Evolutionary conservation across 2,113 vertebrate genomes (phyloP).

Genomic region (Thymallus thymallus): DNA sequence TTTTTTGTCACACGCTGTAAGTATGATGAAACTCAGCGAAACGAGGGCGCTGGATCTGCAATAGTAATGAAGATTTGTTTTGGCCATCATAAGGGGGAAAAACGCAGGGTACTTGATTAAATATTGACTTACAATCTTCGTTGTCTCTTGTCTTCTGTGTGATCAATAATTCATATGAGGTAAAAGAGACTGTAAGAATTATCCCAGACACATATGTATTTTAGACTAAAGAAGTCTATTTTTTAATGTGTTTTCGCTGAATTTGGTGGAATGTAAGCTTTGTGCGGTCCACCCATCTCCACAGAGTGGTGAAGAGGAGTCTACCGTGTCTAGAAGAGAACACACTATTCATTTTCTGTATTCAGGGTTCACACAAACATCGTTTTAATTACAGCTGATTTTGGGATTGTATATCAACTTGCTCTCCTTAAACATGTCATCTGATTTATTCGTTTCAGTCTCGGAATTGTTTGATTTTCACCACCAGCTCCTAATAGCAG

Average conservation of each 20-base stretch:
- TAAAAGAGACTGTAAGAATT: constrained; percentile 37
- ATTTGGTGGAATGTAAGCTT: background rate
- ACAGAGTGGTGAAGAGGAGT: background rate
- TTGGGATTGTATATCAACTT: too few species aligned
- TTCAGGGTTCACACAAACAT: too few species aligned
- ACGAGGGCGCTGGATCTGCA: constrained; percentile 40
- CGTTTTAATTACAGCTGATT: too few species aligned
- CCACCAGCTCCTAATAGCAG: too few species aligned
- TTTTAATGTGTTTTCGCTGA: background rate
- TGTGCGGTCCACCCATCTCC: background rate
- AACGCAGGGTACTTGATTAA: constrained; percentile 63
- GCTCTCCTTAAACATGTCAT: too few species aligned
- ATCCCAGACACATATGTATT: background rate
- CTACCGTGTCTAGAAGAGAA: too few species aligned
- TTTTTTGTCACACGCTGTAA: constrained; percentile 49
- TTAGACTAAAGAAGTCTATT: background rate
- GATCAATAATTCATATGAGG: constrained; percentile 71
- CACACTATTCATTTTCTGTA: too few species aligned
- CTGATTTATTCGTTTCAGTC: too few species aligned
- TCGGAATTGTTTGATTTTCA: too few species aligned
- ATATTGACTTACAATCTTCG: constrained; percentile 71
- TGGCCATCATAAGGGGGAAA: constrained; percentile 28
- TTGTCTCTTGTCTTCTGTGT: constrained; percentile 48
- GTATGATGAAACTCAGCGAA: constrained; percentile 40
- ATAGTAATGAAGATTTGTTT: constrained; percentile 58